Evolutionary conservation across 2,888 invertebrate genomes (phyloP), one percentile per base, ranked within the genome.

Genomic region (Drosophila atroscutellata): DNA sequence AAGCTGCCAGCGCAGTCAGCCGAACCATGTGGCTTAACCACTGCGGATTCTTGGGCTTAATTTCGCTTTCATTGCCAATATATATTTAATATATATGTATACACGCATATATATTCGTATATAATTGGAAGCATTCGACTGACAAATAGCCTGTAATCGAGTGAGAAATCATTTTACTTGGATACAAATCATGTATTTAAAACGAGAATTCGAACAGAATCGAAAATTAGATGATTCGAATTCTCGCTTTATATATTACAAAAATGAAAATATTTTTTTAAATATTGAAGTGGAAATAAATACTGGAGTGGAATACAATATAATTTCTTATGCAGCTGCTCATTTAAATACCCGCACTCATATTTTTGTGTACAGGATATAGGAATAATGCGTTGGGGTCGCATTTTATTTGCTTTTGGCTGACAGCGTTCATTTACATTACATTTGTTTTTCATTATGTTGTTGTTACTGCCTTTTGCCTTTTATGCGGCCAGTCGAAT

Each of bases 401-500:
- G 24, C 69, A 68, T 65, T 83, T 76, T 57, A 56, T 75, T 61
- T 70, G 51, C 60, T 49, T 71, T 65, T 57, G 45, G 54, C 34
- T 56, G 69, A 69, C 56, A 55, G 57, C 54, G 64, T 55, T 55
- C 58, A 62, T 74, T 68, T 56, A 50, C 58, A 59, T 74, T 59
- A 56, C 47, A 58, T 34, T 63, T 59, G 65, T 56, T 58, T 61
- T 51, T 20, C 50, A 62, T 51, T 51, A 51, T 37, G 74, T 34
- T 39, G 61, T 69, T 68, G 60, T 70, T 65, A 66, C 58, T 54
- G 61, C 56, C 71, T 52, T 71, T 82, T 26, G 55, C 72, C 74
- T 75, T 85, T 84, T 59, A 75, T 84, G 80, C 66, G 82, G 82
- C 66, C 67, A 72, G 70, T 49, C 60, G 64, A 72, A 82, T 82